Base-by-base conservation (phyloP, 2,113 vertebrate genomes). In the Hiodon alosoides region DNA sequence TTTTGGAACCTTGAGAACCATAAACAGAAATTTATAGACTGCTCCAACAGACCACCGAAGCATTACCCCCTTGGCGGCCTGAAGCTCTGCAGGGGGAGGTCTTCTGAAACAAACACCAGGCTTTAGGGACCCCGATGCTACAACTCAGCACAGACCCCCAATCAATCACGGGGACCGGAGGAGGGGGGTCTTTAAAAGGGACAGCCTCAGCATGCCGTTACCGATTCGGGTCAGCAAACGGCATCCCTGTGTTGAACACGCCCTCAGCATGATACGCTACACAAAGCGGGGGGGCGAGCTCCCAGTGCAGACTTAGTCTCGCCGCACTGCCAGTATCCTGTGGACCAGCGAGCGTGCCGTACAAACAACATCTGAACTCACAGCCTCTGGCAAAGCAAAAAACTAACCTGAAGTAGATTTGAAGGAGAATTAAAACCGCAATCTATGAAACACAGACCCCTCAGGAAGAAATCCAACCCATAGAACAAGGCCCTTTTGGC, bases 181-280 rank as follows among this genome's bases (percentile, higher is more conserved):
- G 17, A 62, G 60, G 8, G 5, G 3, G 9, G 69, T 31, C 31
- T 31, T 31, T 31, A 31, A 1, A 31, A 31, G 31, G 31, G 31
- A 31, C 31, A 31, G 31, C 31, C 31, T 31, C 31, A 31, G 31
- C 31, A 31, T 31, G 1, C 31, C 31, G 71, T 78, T 64, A 67
- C 55, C 57, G 69, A 70, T 31, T 67, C 14, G 64, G 54, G 66
- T 64, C 73, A 77, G 76, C 69, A 75, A 75, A 81, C 17, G 51
- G 46, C 68, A 78, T 68, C 54, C 73, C 50, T 65, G 71, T 6
- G 54, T 54, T 9, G 13, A n/a, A n/a, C 16, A 70, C 46, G 64
- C 48, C 31, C 64, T 66, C 64, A 3, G 46, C 64, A 66, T 9
- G 64, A 47, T 31, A 31, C 2, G 31, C 31, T 31, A 31, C 31